A percentile compares a stretch with the other conserved stretches of the same genome.
These are phyloP conservation scores for Drosophila sechellia DNA, from an alignment of 1,140 invertebrate species.

Conservation along the genomic window DNA sequence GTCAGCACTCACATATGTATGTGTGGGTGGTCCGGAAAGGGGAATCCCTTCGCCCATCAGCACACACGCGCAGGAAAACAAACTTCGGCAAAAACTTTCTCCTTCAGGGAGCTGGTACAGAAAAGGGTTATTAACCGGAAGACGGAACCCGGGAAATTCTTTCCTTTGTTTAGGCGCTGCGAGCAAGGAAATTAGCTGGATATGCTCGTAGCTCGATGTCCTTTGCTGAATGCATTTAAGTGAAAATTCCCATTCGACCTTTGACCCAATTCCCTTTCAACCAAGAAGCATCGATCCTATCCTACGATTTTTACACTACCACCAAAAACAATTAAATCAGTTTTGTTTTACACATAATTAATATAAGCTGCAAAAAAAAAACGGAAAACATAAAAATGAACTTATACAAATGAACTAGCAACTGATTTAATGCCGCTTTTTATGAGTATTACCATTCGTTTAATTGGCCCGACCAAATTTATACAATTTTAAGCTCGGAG, in stretches of 20 bases:
- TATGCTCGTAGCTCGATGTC: slow-evolving; percentile 25
- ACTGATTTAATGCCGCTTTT: no score
- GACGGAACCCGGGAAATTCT: slow-evolving; percentile 16
- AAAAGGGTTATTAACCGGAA: slow-evolving; percentile 47
- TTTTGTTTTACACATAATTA: no score
- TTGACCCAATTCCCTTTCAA: background rate
- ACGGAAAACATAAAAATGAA: no score
- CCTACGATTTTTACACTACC: background rate
- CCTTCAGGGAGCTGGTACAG: slow-evolving; percentile 16
- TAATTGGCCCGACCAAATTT: background rate
- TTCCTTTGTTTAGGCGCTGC: slow-evolving; percentile 29
- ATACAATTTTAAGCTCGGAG: background rate
- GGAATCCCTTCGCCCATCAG: slow-evolving; percentile 32
- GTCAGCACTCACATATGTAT: slow-evolving; percentile 44
- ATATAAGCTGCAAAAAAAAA: no score
- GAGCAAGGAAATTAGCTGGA: slow-evolving; percentile 23
- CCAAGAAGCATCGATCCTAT: no score
- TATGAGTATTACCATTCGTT: background rate
- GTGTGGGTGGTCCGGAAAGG: slow-evolving; percentile 7
- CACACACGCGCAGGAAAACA: slow-evolving; percentile 34
- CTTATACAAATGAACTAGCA: no score
- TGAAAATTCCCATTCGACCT: slow-evolving; percentile 33
- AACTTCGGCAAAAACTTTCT: slow-evolving; percentile 57
- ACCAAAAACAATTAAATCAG: background rate
- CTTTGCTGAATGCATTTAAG: slow-evolving; percentile 26